Base-by-base conservation (phyloP, 1,140 invertebrate species). In the Solenopsis invicta region DNA sequence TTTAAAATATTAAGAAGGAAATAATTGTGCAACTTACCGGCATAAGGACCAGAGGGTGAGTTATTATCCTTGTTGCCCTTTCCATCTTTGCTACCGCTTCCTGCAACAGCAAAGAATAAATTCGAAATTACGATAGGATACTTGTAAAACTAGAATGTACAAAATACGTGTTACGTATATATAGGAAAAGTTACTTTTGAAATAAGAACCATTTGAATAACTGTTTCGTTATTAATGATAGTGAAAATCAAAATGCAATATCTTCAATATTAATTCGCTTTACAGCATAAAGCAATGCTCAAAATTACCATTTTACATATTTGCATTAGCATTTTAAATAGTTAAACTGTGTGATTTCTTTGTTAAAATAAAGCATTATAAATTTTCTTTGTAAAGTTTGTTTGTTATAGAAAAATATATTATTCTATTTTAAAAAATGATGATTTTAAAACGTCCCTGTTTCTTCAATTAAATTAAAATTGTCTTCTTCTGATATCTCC, bases 81-180 rank as follows among this genome's bases (percentile, higher is more conserved):
- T 81, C 95, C 95, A 92, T 96, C 97, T 96, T 96, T 97, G 92
- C 96, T 96, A 95, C 96, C 97, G 94, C 97, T 97, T 95, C 97
- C 97, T 97, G 96, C 76, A 96, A 96, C 94, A 94, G 91, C 76
- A 93, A 91, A 90, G 86, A 76, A 87, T n/a, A 67, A 52, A 52
- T 6, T 61, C 41, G 29, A 61, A 84, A 84, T 84, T 74, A 84
- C 18, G 4, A 84, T 13, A 9, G 24, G 41, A n/a, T 45, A 41
- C 24, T 18, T 21, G 12, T 2, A 45, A 64, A 62, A 34, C 13
- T 56, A 13, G 21, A 50, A 88, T 48, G 10, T 74, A 50, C 12
- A 75, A 1, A 48, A 82, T 21, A 56, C 5, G 10, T n/a, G 5
- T 45, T 69, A 24, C 41, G 8, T 80, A 10, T 45, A 37, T 54